Percentiles rank a stretch among this genome's conserved stretches.
phyloP scores from a whole-genome alignment of 1,140 invertebrate species.

The Cydia amplana region DNA sequence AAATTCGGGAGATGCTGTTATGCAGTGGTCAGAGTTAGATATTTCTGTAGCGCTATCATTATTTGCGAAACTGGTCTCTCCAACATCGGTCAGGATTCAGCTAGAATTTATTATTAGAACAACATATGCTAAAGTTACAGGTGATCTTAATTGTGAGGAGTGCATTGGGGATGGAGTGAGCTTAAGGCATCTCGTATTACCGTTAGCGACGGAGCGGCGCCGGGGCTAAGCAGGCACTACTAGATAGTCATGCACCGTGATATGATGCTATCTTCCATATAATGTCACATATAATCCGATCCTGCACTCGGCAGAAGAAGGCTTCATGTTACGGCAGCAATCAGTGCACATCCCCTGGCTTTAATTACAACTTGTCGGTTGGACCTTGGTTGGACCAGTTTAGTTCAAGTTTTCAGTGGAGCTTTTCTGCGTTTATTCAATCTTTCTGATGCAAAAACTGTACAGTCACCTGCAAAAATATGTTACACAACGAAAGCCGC shows the following conservation, averaged over 20 bases:
- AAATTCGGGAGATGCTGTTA: too few relatives aligned
- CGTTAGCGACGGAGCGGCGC: slow-evolving; percentile 66
- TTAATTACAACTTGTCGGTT: neutral
- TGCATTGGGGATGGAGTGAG: slow-evolving; percentile 50
- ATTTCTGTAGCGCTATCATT: too few relatives aligned
- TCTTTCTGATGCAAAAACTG: neutral
- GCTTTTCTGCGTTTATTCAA: neutral
- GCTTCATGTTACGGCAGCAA: slow-evolving; percentile 17
- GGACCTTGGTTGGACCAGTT: neutral
- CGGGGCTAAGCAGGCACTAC: neutral
- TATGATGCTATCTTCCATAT: slow-evolving; percentile 26
- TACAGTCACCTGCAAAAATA: too few relatives aligned
- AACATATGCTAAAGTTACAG: slow-evolving; percentile 7
- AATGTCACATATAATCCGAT: slow-evolving; percentile 26
- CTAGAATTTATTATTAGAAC: neutral
- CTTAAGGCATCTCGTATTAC: slow-evolving; percentile 69
- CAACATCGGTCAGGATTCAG: too few relatives aligned
- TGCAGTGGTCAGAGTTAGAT: too few relatives aligned
- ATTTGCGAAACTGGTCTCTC: too few relatives aligned
- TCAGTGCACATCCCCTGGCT: slow-evolving; percentile 21
- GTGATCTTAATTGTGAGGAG: slow-evolving; percentile 33
- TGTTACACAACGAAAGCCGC: too few relatives aligned
- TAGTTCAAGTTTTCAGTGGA: neutral
- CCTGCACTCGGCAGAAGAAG: neutral
- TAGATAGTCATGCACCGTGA: slow-evolving; percentile 24